Base-by-base conservation (phyloP, 2,888 invertebrate species). In the Leucophenga montana region DNA sequence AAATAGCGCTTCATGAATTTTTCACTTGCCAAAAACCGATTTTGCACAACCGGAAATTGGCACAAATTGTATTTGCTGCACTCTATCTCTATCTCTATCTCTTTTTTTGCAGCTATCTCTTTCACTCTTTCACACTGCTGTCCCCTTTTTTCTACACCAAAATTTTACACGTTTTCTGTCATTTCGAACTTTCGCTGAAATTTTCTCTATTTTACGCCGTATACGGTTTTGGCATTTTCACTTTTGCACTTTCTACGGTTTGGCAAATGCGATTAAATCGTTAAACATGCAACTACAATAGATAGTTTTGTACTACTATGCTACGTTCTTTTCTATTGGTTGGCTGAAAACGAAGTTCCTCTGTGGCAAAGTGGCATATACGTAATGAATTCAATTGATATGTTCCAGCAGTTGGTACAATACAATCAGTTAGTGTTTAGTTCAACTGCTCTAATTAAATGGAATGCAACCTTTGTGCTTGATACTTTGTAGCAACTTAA, bases 201-300 rank as follows among this genome's bases (percentile, higher is more conserved):
- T 75, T 82, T 73, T 69, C 76, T 71, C 75, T 79, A 76, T 80
- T 81, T 80, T 80, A 18, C 20, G 18, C 53, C 18, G 53, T 18
- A 22, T 22, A 18, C 22, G 56, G 56, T 56, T n/a, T 56, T 56
- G 56, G 22, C 56, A 56, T 56, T 56, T 56, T 56, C 56, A 56
- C 56, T 56, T 54, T 56, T 56, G 22, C 27, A 14, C 56, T 56
- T 56, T 56, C 4, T 11, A 22, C 56, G 22, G 20, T 22, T 56
- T 20, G 22, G 56, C 5, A 56, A 56, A 56, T 56, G 56, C 56
- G 56, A 56, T 56, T 56, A 56, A 56, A 56, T 56, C 22, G 22
- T 56, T 56, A 56, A 22, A 56, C 27, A 56, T 20, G 56, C 56
- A 13, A 22, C 39, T 39, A 11, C 39, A 5, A 39, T 56, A 9